phyloP scores from a whole-genome alignment of 2,797 vertebrate genomes.

The Acestrorhynchus altus region DNA sequence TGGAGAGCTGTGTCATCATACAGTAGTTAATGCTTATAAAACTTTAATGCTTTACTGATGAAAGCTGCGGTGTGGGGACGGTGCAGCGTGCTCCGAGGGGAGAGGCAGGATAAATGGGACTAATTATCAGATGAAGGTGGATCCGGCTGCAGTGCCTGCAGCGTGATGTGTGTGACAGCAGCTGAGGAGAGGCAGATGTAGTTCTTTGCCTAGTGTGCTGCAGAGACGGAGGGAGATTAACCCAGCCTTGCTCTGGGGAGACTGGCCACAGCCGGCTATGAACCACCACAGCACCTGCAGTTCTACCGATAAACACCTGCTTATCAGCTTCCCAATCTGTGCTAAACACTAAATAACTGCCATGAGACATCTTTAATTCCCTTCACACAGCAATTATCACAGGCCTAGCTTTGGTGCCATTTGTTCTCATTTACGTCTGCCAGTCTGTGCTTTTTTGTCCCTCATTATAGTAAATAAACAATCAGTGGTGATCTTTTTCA shows the following conservation, averaged over 20 bases:
- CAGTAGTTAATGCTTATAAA: conserved; percentile 63
- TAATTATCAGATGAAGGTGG: conserved; percentile 59
- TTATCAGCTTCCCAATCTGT: conserved; percentile 30
- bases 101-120: conserved; percentile 58
- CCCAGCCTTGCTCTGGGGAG: conserved; percentile 22
- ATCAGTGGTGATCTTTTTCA: too few species aligned
- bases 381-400: not conserved
- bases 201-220: conserved; percentile 42
- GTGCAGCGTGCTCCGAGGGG: conserved; percentile 40
- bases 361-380: conserved; percentile 31
- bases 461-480: too few species aligned
- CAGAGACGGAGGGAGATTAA: conserved; percentile 45
- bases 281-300: conserved; percentile 49
- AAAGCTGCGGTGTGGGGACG: conserved; percentile 49
- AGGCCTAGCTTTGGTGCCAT: not conserved
- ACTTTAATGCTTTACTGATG: conserved; percentile 62
- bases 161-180: conserved; percentile 39
- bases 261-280: conserved; percentile 16
- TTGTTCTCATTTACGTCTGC: conserved; percentile 21
- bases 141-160: conserved; percentile 35
- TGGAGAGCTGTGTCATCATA: conserved; percentile 58
- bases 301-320: conserved; percentile 46
- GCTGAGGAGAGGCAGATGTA: conserved; percentile 45
- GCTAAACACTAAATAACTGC: conserved; percentile 44
- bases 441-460: not conserved